Percentiles rank a stretch among this genome's conserved stretches.
phyloP scores from a whole-genome alignment of 2,888 invertebrate species.

The Hetaerina titia region DNA sequence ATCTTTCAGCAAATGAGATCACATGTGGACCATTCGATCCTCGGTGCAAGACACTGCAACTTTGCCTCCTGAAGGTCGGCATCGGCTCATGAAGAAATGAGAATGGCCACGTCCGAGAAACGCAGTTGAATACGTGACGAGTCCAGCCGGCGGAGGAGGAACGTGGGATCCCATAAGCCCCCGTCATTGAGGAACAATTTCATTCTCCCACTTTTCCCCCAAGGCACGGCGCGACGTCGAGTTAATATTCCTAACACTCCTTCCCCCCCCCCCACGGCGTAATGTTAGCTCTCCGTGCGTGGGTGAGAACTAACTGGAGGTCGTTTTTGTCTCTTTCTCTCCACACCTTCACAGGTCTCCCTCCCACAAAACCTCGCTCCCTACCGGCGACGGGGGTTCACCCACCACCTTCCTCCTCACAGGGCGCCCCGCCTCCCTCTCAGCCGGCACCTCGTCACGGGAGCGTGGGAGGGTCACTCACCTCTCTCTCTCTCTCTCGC shows the following conservation, averaged over 20 bases:
- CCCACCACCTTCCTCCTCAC: slow-evolving; percentile 21
- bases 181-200: not conserved
- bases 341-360: not conserved
- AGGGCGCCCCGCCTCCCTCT: slow-evolving; percentile 30
- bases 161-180: not conserved
- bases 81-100: slow-evolving; percentile 1
- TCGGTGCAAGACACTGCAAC: not conserved
- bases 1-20: not conserved
- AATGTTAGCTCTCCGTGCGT: not conserved
- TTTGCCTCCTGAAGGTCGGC: not conserved
- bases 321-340: slow-evolving; percentile 1
- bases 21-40: not conserved
- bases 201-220: not conserved
- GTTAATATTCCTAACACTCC: not conserved
- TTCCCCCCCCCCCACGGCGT: not conserved
- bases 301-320: slow-evolving; percentile 43
- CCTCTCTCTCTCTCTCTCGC: slow-evolving; percentile 41
- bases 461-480: slow-evolving; percentile 64
- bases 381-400: not conserved
- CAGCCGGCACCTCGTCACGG: slow-evolving; percentile 30
- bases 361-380: slow-evolving; percentile 1
- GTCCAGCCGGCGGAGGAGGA: not conserved
- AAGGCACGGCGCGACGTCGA: not conserved
- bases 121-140: not conserved
- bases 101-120: not conserved